A percentile compares a stretch with the other conserved stretches of the same genome.
Evolutionary conservation across 1,140 invertebrate genomes (phyloP).

Genomic region (Cheumatopsyche charites): DNA sequence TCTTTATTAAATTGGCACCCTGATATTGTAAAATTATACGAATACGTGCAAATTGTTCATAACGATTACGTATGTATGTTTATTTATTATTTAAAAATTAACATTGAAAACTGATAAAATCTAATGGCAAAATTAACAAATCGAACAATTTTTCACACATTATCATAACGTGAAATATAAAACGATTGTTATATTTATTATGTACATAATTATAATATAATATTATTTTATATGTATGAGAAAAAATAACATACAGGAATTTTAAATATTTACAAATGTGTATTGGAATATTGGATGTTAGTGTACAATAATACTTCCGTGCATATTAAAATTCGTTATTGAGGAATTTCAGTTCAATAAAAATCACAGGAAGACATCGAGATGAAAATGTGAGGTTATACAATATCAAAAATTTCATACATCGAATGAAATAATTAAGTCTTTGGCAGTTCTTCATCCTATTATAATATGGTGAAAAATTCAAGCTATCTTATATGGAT

Average conservation of each 20-base stretch:
- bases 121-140: no score
- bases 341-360: not conserved
- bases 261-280: slow-evolving; percentile 5
- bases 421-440: no score
- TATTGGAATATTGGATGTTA: not conserved
- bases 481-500: no score
- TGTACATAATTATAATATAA: slow-evolving; percentile 4
- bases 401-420: no score
- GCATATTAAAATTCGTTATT: not conserved
- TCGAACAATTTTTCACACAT: no score
- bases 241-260: not conserved
- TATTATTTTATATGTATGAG: not conserved
- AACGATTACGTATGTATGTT: no score
- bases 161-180: no score
- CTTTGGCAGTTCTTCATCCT: no score
- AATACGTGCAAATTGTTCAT: slow-evolving; percentile 2
- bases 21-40: slow-evolving; percentile 30
- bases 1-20: slow-evolving; percentile 19
- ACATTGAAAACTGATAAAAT: no score
- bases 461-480: no score
- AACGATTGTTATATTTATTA: not conserved
- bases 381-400: not conserved
- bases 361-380: slow-evolving; percentile 16
- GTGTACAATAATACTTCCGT: not conserved
- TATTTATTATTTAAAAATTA: no score